A percentile compares a stretch with the other conserved stretches of the same genome.
These are phyloP conservation scores for Sebastolobus alascanus DNA, from an alignment of 2,797 vertebrate genomes.

Conservation along the genomic window DNA sequence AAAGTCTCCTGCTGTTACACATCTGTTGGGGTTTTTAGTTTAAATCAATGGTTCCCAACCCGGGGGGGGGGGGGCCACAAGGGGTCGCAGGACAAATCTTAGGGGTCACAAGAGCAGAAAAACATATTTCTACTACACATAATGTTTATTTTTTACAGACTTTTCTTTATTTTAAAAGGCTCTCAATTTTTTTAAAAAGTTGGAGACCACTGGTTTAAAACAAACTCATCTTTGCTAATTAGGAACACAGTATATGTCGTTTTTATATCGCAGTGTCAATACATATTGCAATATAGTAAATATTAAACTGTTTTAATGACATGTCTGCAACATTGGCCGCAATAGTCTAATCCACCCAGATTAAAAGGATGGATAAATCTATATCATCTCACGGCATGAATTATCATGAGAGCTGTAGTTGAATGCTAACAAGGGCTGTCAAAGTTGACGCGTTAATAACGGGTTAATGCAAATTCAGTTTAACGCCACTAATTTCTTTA, in stretches of 20 bases:
- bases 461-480: too few relatives aligned
- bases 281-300: not conserved
- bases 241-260: not conserved
- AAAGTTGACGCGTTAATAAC: fast-evolving
- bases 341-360: too few relatives aligned
- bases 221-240: not conserved
- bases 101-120: not conserved
- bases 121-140: not conserved
- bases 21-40: not conserved
- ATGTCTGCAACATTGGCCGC: not conserved
- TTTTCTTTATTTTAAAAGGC: not conserved
- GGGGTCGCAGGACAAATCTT: not conserved
- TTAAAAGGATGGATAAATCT: not conserved
- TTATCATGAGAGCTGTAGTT: not conserved
- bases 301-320: not conserved
- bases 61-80: not conserved
- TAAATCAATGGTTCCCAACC: not conserved
- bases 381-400: too few relatives aligned
- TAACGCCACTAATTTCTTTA: too few relatives aligned
- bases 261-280: not conserved
- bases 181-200: not conserved
- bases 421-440: not conserved
- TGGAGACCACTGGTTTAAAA: not conserved
- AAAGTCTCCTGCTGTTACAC: not conserved
- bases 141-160: not conserved